Evolutionary conservation across 2,888 invertebrate genomes (phyloP), one percentile per base, ranked within the genome.

Genomic region (Agonopterix subpropinquella): DNA sequence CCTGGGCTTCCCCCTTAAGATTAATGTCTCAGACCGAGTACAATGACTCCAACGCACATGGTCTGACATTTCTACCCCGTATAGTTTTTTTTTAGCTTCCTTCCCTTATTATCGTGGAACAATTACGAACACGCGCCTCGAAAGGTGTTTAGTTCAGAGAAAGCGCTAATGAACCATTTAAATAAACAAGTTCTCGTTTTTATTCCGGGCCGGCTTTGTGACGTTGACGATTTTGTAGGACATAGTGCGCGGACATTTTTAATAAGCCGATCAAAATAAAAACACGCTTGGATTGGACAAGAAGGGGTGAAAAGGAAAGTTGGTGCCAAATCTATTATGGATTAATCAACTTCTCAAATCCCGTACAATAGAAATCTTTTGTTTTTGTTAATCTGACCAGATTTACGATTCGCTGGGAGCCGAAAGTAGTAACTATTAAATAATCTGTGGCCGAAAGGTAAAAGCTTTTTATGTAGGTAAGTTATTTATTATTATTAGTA

Each of bases 61-160:
- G 45, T 45, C 45, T 53, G 53, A 64, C 65, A 69, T 69, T 67
- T 69, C 61, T 58, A 67, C 65, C 53, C 50, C 41, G 11, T 42
- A 36, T 11, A 11, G 45, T 10, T 43, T 48, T 53, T 50, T 50
- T 47, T 51, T 43, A 2, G 45, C 43, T 53, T 49, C 53, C 49
- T 51, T 49, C 45, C 47, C 51, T 53, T 51, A 47, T 53, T 49
- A 47, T 53, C 48, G 43, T 48, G 42, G 45, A 45, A 53, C 53
- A 53, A 53, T 51, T 49, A 53, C 47, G 44, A 36, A 42, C 51
- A 51, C 51, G 51, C 49, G 51, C 35, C 50, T 28, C 43, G 37
- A 51, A 53, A 51, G 53, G 51, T 51, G 51, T 51, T 53, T 45
- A 51, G 28, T 28, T 28, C 28, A 28, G 53, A 53, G 53, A 53